Conservation (phyloP, 2,888 invertebrate species). For the Stenichneumon culpator region DNA sequence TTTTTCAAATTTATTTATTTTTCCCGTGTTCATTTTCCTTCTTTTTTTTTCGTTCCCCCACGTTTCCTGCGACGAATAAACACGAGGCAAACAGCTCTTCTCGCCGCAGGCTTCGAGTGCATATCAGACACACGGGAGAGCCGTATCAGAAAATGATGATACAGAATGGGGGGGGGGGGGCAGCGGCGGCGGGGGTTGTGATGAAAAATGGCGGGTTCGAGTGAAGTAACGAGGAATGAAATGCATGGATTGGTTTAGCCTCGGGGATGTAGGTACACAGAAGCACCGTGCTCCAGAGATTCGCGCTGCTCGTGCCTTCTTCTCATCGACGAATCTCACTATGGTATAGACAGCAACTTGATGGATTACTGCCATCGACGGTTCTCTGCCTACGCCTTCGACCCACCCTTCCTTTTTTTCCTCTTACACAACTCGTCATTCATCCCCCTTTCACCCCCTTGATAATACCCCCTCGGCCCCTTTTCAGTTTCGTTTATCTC, state of each 20-base stretch:
- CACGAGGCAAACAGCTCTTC: slow-evolving; percentile 6
- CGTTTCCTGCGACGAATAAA: neutral
- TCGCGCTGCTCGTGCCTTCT: slow-evolving; percentile 60
- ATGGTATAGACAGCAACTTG: slow-evolving; percentile 83
- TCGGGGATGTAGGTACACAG: slow-evolving; percentile 70
- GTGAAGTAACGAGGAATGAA: slow-evolving; percentile 83
- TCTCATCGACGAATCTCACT: slow-evolving; percentile 70
- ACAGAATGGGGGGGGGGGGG: slow-evolving; percentile 69
- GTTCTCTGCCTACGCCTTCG: slow-evolving; percentile 51
- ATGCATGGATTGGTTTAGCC: slow-evolving; percentile 84
- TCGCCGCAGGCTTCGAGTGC: neutral
- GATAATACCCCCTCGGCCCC: slow-evolving; percentile 39
- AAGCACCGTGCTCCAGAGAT: slow-evolving; percentile 25
- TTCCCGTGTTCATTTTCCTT: neutral
- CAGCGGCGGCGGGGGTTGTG: slow-evolving; percentile 69
- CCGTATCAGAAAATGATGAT: slow-evolving; percentile 82
- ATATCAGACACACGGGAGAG: slow-evolving; percentile 38
- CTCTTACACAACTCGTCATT: slow-evolving; percentile 38
- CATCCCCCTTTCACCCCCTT: slow-evolving; percentile 40
- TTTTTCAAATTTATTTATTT: neutral
- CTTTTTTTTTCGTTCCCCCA: neutral
- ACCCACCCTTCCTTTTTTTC: slow-evolving; percentile 28
- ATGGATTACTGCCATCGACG: slow-evolving; percentile 82
- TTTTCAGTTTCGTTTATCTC: slow-evolving; percentile 26
- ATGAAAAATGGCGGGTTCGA: slow-evolving; percentile 83